Percentiles rank a stretch among this genome's conserved stretches.
Evolutionary conservation across 2,113 vertebrate species (phyloP).

Genomic region (human (Homo sapiens)): GRCh38 chr6:129047001-129047500

Average conservation of each 20-base stretch:
- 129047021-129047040: not conserved
- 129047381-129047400: not conserved
- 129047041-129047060: conserved; percentile 3
- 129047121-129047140: not conserved
- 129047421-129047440: not conserved
- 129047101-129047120: not conserved
- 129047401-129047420: not conserved
- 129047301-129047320: not conserved
- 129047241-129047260: not conserved
- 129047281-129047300: not conserved
- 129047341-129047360: not conserved
- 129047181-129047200: not conserved
- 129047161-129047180: not conserved
- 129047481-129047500: not conserved
- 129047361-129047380: not conserved
- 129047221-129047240: not conserved
- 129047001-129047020: not conserved
- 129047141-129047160: not conserved
- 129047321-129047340: not conserved
- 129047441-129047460: not conserved
- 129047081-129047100: not conserved
- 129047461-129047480: not conserved
- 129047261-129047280: not conserved
- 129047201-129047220: not conserved
- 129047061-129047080: not conserved